A percentile compares a stretch with the other conserved stretches of the same genome.
phyloP scores from a whole-genome alignment of 2,888 invertebrate genomes.

The Aelia acuminata region DNA sequence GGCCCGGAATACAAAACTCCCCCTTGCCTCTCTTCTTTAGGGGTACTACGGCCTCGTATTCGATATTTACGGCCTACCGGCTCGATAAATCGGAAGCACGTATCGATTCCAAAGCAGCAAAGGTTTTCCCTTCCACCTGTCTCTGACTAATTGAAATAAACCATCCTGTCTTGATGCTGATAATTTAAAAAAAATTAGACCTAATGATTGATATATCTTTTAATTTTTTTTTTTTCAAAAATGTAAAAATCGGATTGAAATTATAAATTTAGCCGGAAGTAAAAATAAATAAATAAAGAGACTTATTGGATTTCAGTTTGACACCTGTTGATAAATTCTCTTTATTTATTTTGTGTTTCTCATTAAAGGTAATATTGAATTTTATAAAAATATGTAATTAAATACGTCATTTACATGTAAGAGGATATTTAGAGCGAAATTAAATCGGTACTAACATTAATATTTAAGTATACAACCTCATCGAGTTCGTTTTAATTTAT shows the following conservation, averaged over 20 bases:
- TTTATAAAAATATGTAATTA: neutral
- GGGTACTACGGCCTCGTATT: constrained; percentile 30
- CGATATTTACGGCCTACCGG: neutral
- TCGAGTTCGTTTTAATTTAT: no score
- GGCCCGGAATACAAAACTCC: constrained; percentile 31
- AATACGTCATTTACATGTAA: no score
- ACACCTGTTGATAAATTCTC: neutral
- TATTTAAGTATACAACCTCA: no score
- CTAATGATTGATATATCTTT: no score
- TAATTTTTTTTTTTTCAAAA: no score
- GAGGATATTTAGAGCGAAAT: neutral
- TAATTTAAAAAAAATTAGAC: no score
- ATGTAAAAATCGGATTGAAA: neutral
- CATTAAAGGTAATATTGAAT: neutral
- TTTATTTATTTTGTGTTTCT: neutral
- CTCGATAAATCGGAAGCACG: neutral
- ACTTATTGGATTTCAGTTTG: neutral
- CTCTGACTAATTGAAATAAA: neutral
- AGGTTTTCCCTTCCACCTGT: neutral
- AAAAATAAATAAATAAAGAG: neutral
- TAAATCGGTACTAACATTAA: no score
- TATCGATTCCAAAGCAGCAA: neutral
- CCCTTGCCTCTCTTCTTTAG: neutral
- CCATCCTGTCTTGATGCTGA: neutral
- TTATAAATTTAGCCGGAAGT: neutral